These are phyloP conservation scores for Spinus pinus DNA, from an alignment of 2,797 vertebrate genomes.

Conservation along the genomic window DNA sequence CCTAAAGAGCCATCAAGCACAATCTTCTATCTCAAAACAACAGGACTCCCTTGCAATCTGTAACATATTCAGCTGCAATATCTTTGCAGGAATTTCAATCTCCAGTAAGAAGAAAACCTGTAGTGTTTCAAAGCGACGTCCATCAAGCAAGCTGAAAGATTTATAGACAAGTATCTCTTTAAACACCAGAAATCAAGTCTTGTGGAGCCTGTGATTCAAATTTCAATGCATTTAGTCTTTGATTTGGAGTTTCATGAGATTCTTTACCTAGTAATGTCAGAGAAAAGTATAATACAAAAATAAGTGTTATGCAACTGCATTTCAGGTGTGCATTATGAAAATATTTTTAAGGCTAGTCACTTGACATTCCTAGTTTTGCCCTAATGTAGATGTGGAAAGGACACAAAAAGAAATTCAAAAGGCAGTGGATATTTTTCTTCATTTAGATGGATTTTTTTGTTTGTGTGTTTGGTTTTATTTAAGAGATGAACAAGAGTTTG, in stretches of 20 bases:
- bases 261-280: background rate
- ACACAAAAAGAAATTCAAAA: background rate
- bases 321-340: background rate
- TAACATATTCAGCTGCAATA: background rate
- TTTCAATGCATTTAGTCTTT: background rate
- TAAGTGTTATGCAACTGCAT: background rate
- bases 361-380: background rate
- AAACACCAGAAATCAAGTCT: background rate
- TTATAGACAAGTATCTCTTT: background rate
- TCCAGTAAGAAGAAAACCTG: background rate
- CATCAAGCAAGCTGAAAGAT: background rate
- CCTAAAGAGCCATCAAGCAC: background rate
- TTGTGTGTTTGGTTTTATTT: background rate
- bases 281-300: background rate
- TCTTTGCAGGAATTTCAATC: background rate
- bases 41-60: background rate
- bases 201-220: background rate
- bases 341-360: background rate
- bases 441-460: background rate
- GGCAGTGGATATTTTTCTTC: background rate
- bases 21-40: background rate
- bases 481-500: background rate
- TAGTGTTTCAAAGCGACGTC: background rate
- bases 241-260: background rate
- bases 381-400: background rate